These are phyloP conservation scores for Pithys albifrons DNA, from an alignment of 2,113 vertebrate genomes.

Conservation along the genomic window DNA sequence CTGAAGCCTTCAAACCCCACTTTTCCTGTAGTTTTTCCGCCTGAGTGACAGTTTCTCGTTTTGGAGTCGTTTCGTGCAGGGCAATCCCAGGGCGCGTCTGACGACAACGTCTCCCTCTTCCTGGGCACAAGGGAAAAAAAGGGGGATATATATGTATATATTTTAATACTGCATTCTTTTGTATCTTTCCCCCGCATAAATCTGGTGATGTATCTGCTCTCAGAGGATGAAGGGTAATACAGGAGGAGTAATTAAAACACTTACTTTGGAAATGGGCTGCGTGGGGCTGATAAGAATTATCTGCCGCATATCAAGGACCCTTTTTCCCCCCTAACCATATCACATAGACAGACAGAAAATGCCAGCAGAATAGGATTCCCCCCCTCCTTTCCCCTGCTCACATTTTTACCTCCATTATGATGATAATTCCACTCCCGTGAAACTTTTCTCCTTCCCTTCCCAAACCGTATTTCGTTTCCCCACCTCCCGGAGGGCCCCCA, in stretches of 20 bases:
- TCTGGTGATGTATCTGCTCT: slow-evolving; percentile 69
- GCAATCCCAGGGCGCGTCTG: slow-evolving; percentile 6
- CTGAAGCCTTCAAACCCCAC: background rate
- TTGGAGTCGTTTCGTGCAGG: background rate
- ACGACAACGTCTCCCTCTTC: background rate
- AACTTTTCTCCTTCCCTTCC: slow-evolving; percentile 52
- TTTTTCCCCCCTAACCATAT: slow-evolving; percentile 74
- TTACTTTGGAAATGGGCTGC: slow-evolving; percentile 79
- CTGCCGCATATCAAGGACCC: slow-evolving; percentile 73
- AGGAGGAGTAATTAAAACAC: slow-evolving; percentile 79
- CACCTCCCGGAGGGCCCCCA: background rate
- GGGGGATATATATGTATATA: background rate
- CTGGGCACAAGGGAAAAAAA: slow-evolving; percentile 4
- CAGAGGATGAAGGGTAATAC: slow-evolving; percentile 67
- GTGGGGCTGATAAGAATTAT: slow-evolving; percentile 81
- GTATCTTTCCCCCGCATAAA: slow-evolving; percentile 33
- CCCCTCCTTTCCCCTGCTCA: background rate
- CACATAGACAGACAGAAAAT: slow-evolving; percentile 79
- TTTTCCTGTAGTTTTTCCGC: background rate
- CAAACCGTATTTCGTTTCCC: slow-evolving; percentile 18
- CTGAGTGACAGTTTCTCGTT: background rate
- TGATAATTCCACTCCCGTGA: slow-evolving; percentile 65
- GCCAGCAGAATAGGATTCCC: slow-evolving; percentile 69
- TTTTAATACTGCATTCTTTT: slow-evolving; percentile 45
- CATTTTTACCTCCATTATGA: slow-evolving; percentile 71